Evolutionary conservation across 2,113 vertebrate species (phyloP), one percentile per base, ranked within the genome.

Genomic region (Psettodes erumei): DNA sequence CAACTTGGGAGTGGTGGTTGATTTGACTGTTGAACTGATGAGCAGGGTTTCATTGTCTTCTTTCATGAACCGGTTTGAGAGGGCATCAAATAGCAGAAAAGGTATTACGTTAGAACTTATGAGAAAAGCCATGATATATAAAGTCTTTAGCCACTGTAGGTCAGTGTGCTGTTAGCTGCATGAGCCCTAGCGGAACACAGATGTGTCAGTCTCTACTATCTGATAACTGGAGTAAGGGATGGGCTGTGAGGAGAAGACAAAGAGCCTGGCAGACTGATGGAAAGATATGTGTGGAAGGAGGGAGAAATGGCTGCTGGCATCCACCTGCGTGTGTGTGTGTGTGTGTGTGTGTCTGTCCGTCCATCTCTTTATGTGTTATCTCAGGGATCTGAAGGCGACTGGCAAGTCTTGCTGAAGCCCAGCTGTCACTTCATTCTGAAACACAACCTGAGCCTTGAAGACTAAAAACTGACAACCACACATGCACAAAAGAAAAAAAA

Each of bases 371-470:
- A 60, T 54, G 83, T 64, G 66, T 33, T 54, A 68, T 89, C 72
- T 62, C 12, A 50, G 43, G 63, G 66, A 83, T 73, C 70, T 64
- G 59, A 84, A 58, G 68, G 23, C 23, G 18, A 43, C 33, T 71
- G 82, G 72, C 63, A 74, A 67, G 66, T 78, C 62, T 71, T 38
- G 38, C 60, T 76, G 38, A 64, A 69, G 73, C 81, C 43, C 69
- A 65, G 82, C 87, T 79, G 64, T 84, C 87, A 75, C 59, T 71
- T 78, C 62, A 54, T 68, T 85, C 64, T 81, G 35, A 79, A 85
- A 72, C 71, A 66, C 75, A 66, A 60, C 51, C 43, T 47, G 35
- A 74, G 73, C 77, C 56, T 67, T 37, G 1, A 55, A 68, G n/a
- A 67, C 3, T 3, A 54, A 69, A 28, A 50, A 40, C 28, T 74